These are phyloP conservation scores for Macrocentrus cingulum DNA, from an alignment of 1,140 invertebrate species.

Conservation along the genomic window DNA sequence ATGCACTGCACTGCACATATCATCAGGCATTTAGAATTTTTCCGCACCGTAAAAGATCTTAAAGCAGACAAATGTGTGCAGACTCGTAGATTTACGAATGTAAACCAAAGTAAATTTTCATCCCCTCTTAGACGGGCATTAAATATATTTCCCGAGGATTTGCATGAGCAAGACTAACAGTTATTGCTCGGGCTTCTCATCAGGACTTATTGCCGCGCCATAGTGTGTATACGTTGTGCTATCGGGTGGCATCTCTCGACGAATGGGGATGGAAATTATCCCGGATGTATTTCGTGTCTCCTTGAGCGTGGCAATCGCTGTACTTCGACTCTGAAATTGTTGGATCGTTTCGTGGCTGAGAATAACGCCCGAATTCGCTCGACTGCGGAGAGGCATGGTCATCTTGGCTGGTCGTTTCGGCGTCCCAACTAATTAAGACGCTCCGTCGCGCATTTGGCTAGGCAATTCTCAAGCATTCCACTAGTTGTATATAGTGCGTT, in stretches of 20 bases:
- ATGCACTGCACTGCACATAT: too few relatives aligned
- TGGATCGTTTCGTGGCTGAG: conserved; percentile 26
- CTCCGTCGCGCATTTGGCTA: conserved; percentile 18
- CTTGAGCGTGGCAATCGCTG: neutral
- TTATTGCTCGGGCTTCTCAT: conserved; percentile 27
- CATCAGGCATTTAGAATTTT: too few relatives aligned
- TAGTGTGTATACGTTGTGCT: neutral
- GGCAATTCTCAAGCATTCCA: conserved; percentile 20
- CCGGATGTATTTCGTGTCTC: conserved; percentile 27
- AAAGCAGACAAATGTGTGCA: conserved; percentile 21
- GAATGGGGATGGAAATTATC: conserved; percentile 29
- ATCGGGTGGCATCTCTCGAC: conserved; percentile 23
- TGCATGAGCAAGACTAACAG: conserved; percentile 28
- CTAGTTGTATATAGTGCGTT: too few relatives aligned
- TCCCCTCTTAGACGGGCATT: conserved; percentile 16
- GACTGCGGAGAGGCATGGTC: conserved; percentile 22
- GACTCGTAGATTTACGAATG: conserved; percentile 24
- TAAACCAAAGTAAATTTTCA: conserved; percentile 27
- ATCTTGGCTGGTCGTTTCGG: conserved; percentile 24
- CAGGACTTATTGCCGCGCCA: conserved; percentile 25
- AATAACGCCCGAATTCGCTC: conserved; percentile 19
- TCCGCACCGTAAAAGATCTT: neutral
- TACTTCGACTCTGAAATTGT: conserved; percentile 23
- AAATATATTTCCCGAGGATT: conserved; percentile 25
- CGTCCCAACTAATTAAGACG: conserved; percentile 32